Percentiles rank a stretch among this genome's conserved stretches.
These are phyloP conservation scores for Geophilus truncorum DNA, from an alignment of 2,888 invertebrate genomes.

Conservation along the genomic window DNA sequence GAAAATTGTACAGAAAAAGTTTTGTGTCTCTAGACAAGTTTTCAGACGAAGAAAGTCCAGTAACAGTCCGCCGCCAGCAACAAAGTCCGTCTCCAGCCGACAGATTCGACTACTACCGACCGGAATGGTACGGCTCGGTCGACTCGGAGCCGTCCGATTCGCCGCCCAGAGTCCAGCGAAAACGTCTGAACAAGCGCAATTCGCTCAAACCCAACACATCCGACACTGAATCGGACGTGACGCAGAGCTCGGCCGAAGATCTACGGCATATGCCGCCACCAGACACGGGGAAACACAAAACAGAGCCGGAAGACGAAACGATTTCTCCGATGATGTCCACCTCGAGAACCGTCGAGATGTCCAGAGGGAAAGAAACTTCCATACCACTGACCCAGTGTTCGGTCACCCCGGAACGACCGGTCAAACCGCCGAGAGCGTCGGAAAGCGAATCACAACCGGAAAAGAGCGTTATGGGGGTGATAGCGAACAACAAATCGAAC, in stretches of 20 bases:
- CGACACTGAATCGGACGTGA: neutral
- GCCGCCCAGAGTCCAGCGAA: neutral
- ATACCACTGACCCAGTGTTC: neutral
- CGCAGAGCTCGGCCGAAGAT: neutral
- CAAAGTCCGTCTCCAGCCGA: neutral
- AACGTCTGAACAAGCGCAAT: neutral
- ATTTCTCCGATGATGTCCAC: neutral
- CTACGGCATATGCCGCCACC: neutral
- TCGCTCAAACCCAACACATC: neutral
- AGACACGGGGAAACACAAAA: neutral
- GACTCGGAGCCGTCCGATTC: neutral
- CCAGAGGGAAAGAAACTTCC: neutral
- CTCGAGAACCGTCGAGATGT: neutral
- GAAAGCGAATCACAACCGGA: neutral
- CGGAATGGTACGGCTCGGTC: constrained; percentile 25
- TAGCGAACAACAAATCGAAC: neutral
- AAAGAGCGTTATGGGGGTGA: no score
- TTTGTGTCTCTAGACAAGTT: neutral
- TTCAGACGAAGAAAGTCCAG: neutral
- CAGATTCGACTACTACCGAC: constrained; percentile 28
- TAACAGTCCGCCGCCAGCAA: neutral
- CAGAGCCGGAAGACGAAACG: neutral
- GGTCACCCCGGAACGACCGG: neutral
- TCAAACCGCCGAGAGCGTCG: neutral
- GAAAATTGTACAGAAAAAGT: no score